Conservation (phyloP, 2,888 invertebrate genomes). For the Timandra comae region DNA sequence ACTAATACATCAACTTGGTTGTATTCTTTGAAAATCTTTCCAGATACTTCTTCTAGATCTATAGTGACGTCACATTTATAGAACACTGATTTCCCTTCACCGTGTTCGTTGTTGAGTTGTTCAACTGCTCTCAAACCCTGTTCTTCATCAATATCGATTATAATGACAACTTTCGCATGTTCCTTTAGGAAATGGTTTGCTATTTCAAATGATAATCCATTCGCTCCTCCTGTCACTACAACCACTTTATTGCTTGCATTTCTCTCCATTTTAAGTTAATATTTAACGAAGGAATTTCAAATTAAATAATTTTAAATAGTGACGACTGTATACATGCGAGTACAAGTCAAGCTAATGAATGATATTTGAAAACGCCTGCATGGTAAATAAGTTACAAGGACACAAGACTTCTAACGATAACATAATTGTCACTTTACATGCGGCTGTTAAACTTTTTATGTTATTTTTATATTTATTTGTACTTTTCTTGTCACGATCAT, state of each 20-base stretch:
- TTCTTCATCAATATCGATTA: constrained; percentile 25
- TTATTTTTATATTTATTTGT: no score
- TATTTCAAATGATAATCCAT: constrained; percentile 59
- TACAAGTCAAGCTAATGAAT: no score
- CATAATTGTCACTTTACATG: no score
- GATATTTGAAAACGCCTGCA: no score
- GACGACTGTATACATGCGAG: no score
- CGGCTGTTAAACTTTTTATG: no score
- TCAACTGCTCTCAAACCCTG: constrained; percentile 4
- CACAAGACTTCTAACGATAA: no score
- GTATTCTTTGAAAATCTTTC: constrained; percentile 28
- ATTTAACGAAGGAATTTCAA: no score
- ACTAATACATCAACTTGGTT: constrained; percentile 46
- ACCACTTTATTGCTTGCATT: constrained; percentile 18
- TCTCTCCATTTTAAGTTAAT: constrained; percentile 14
- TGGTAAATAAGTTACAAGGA: no score
- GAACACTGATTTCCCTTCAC: constrained; percentile 51
- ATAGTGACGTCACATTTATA: constrained; percentile 61
- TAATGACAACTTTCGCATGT: constrained; percentile 40
- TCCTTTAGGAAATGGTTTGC: constrained; percentile 45
- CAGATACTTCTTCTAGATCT: constrained; percentile 49
- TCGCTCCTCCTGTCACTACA: constrained; percentile 61
- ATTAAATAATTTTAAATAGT: no score
- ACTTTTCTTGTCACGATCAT: no score
- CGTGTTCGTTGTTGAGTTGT: constrained; percentile 43